Evolutionary conservation across 2,113 vertebrate genomes (phyloP).

Genomic region (Heterocephalus glaber): DNA sequence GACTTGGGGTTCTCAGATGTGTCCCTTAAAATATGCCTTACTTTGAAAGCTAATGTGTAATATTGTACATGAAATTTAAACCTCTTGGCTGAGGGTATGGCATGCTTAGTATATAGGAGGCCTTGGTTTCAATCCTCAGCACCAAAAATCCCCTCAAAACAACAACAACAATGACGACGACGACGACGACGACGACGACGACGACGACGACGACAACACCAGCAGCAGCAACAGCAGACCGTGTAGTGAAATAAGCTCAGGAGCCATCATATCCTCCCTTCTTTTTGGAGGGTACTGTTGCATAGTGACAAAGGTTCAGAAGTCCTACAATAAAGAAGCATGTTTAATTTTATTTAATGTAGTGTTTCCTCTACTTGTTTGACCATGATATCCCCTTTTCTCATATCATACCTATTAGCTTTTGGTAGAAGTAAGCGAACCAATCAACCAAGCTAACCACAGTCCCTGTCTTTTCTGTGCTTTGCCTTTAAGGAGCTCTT

Average conservation of each 20-base stretch:
- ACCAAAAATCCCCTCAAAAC: neutral
- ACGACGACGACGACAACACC: neutral
- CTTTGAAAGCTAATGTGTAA: neutral
- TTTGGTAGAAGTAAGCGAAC: constrained; percentile 6
- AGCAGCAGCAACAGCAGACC: neutral
- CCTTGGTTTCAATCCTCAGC: neutral
- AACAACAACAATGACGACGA: neutral
- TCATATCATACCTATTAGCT: neutral
- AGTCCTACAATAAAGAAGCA: neutral
- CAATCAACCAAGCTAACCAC: neutral
- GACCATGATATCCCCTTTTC: neutral
- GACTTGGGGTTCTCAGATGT: neutral
- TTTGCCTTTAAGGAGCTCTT: constrained; percentile 13
- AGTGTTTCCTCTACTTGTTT: neutral
- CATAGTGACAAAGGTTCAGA: neutral
- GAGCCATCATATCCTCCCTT: neutral
- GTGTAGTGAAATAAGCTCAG: neutral
- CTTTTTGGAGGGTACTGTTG: neutral
- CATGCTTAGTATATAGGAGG: neutral
- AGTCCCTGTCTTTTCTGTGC: neutral
- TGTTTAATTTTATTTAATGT: neutral
- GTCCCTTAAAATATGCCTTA: neutral
- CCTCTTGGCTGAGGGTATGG: neutral
- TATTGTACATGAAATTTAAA: neutral
- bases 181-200: neutral